Base-by-base conservation (phyloP, 2,797 vertebrate genomes). In the Nyctalus aviator region DNA sequence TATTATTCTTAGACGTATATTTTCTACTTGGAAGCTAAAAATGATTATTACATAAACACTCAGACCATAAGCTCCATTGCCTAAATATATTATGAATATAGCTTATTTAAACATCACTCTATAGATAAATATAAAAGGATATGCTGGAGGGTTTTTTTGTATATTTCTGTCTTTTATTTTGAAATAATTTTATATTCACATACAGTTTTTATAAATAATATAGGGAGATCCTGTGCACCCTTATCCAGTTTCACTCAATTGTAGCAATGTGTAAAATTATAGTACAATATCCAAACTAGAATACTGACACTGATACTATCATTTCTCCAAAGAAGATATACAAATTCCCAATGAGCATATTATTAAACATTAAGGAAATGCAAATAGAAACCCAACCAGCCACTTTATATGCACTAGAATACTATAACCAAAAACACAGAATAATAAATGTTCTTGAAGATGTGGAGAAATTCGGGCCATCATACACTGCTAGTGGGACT, bases 21-120 rank as follows among this genome's bases (percentile, higher is more conserved):
- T 88, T 92, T 88, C 90, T 12, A 87, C 4, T 79, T 95, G 95
- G 57, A 79, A 96, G 3, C 20, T 41, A 21, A 91, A 88, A 86
- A 69, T 83, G 35, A 72, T 72, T 79, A 53, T 21, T 79, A 2
- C 32, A 81, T 55, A 92, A 90, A 79, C 15, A 59, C 20, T 50
- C 15, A 73, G 77, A 88, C 50, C 5, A 71, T 62, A 95, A 79
- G 8, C 8, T 0, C 73, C 30, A 35, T 48, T 82, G 9, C 3
- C 46, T 91, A 62, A 18, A 35, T 90, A 35, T 53, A 48, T 82
- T 79, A 15, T 83, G 78, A 78, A 13, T 17, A 21, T 35, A 89
- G 7, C 50, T 46, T 50, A 72, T 84, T 73, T 90, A 81, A 77
- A 88, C 25, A 78, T 53, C 30, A 83, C 21, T 37, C 41, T 79